Evolutionary conservation across 2,888 invertebrate genomes (phyloP).

Genomic region (Heteromurus nitidus): DNA sequence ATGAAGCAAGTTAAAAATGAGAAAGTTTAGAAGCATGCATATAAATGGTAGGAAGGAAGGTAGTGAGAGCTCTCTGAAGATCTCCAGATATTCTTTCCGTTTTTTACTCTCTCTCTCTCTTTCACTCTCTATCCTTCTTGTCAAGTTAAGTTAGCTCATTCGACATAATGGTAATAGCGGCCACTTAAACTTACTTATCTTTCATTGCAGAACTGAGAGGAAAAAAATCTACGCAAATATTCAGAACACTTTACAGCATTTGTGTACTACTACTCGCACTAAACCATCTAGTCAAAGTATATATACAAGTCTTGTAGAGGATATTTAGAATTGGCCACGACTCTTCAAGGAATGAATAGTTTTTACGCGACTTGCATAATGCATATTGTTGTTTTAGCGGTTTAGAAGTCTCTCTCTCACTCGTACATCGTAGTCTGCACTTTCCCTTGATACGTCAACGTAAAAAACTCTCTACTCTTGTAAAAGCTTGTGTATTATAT

Average conservation of each 20-base stretch:
- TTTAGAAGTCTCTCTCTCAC: neutral
- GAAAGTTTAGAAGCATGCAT: no score
- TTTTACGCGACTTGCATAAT: slow-evolving; percentile 62
- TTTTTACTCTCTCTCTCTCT: neutral
- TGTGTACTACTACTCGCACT: neutral
- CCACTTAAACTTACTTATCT: slow-evolving; percentile 59
- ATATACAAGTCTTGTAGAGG: slow-evolving; percentile 3
- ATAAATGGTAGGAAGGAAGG: no score
- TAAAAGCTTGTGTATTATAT: slow-evolving; percentile 13
- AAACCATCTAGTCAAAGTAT: neutral
- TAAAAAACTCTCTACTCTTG: slow-evolving; percentile 5
- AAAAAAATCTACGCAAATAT: slow-evolving; percentile 28
- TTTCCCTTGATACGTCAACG: slow-evolving; percentile 18
- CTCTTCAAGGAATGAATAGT: slow-evolving; percentile 56
- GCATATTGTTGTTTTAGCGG: slow-evolving; percentile 50
- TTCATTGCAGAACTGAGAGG: slow-evolving; percentile 39
- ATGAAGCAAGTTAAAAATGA: no score
- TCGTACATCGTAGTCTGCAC: neutral
- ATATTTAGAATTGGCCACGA: slow-evolving; percentile 33
- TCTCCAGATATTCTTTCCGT: neutral
- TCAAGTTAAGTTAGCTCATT: slow-evolving; percentile 60
- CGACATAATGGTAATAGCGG: slow-evolving; percentile 50
- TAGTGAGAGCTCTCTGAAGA: no score
- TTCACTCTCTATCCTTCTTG: slow-evolving; percentile 26
- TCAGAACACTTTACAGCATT: slow-evolving; percentile 18